A percentile compares a stretch with the other conserved stretches of the same genome.
These are phyloP conservation scores for Phrynocephalus forsythii DNA, from an alignment of 2,797 vertebrate species.

Conservation along the genomic window DNA sequence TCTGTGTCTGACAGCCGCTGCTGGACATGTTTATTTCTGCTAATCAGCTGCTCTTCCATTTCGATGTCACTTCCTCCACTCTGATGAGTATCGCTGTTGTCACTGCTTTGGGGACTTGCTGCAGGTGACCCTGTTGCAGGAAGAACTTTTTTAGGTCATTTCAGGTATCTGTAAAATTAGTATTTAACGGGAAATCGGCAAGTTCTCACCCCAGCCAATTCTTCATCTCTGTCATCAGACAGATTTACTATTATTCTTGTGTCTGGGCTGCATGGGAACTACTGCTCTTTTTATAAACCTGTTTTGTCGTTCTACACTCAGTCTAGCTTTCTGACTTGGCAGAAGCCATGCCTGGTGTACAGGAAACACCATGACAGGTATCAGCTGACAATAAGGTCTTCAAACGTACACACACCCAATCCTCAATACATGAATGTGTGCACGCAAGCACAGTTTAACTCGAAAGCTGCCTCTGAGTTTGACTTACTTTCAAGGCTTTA, in stretches of 20 bases:
- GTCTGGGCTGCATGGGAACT: background rate
- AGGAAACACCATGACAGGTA: background rate
- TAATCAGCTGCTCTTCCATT: constrained; percentile 97
- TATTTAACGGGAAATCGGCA: constrained; percentile 46
- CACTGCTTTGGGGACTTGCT: constrained; percentile 96
- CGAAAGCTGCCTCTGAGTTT: background rate
- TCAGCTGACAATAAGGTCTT: background rate
- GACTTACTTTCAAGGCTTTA: background rate
- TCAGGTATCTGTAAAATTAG: constrained; percentile 3
- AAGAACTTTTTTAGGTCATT: constrained; percentile 56
- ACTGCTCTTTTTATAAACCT: background rate
- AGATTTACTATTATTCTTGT: background rate
- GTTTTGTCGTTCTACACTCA: background rate
- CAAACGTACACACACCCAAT: background rate
- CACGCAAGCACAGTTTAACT: background rate
- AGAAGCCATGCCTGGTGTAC: background rate
- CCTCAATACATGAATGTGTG: background rate
- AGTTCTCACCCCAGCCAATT: constrained; percentile 4
- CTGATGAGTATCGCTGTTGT: constrained; percentile 98
- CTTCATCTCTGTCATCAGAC: constrained; percentile 28
- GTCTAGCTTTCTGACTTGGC: background rate
- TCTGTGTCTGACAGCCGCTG: constrained; percentile 97
- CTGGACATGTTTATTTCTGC: constrained; percentile 90
- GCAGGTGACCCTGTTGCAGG: constrained; percentile 90
- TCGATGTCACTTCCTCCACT: constrained; percentile 98